Percentiles rank a stretch among this genome's conserved stretches.
Conservation (phyloP, 2,797 vertebrate genomes). For the Zenarchopterus dispar region DNA sequence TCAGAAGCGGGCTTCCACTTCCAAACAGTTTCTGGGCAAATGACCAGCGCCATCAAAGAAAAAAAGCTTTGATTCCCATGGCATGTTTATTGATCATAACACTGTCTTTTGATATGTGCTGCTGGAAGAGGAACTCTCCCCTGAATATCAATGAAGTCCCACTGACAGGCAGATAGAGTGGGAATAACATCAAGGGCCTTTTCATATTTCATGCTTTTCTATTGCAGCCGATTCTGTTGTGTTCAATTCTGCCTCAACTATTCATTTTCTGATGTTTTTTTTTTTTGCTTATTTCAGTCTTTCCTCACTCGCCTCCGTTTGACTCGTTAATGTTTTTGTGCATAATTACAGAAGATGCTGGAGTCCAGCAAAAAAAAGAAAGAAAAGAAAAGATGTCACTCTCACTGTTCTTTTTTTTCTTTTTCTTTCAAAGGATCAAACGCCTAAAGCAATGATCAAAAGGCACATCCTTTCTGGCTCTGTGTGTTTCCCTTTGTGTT, state of each 20-base stretch:
- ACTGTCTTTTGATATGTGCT: slow-evolving; percentile 76
- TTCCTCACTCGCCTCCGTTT: slow-evolving; percentile 45
- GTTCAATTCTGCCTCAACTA: slow-evolving; percentile 58
- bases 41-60: slow-evolving; percentile 77
- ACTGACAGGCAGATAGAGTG: slow-evolving; percentile 74
- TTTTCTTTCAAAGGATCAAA: slow-evolving; percentile 49
- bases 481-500: slow-evolving; percentile 19
- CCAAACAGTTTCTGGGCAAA: slow-evolving; percentile 77
- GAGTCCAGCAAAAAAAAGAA: slow-evolving; percentile 5
- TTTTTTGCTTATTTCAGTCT: slow-evolving; percentile 40
- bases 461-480: slow-evolving; percentile 17
- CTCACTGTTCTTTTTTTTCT: slow-evolving; percentile 34
- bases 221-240: slow-evolving; percentile 67
- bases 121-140: slow-evolving; percentile 58
- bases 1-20: slow-evolving; percentile 62
- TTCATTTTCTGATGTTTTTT: slow-evolving; percentile 50
- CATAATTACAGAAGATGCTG: slow-evolving; percentile 29
- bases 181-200: slow-evolving; percentile 73
- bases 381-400: slow-evolving; percentile 36
- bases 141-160: slow-evolving; percentile 76
- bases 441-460: slow-evolving; percentile 44
- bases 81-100: slow-evolving; percentile 80
- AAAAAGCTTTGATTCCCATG: slow-evolving; percentile 74
- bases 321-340: slow-evolving; percentile 49
- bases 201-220: slow-evolving; percentile 75